Conservation (phyloP, 2,888 invertebrate species). For the Drosophila siamana region DNA sequence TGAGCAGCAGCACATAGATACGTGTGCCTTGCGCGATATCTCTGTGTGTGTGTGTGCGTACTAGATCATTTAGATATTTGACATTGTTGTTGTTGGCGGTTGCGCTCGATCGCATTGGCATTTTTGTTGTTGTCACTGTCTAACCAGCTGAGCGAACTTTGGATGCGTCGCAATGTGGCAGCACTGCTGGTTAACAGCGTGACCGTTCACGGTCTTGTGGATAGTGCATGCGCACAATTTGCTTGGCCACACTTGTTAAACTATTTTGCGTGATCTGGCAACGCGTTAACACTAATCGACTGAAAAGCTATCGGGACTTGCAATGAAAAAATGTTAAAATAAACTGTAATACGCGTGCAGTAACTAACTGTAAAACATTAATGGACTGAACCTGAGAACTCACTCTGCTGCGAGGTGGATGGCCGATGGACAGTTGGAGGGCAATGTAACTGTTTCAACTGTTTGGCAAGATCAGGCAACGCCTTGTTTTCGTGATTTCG, state of each 20-base stretch:
- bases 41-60: background rate
- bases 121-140: background rate
- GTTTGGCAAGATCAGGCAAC: no score
- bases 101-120: no score
- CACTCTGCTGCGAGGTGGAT: no score
- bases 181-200: background rate
- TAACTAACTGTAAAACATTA: no score
- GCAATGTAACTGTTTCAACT: no score
- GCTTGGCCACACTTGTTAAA: background rate
- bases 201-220: background rate
- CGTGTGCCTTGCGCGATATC: no score
- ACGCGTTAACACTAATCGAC: background rate
- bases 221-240: constrained; percentile 3
- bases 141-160: background rate
- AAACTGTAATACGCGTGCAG: no score
- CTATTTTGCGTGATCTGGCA: constrained; percentile 27
- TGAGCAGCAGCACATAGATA: background rate
- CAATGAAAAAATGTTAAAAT: no score
- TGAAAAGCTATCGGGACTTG: no score
- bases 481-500: no score
- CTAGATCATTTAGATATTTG: background rate
- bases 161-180: background rate
- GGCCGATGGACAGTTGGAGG: no score
- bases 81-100: background rate
- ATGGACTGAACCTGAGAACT: no score